Percentiles rank a stretch among this genome's conserved stretches.
phyloP scores from a whole-genome alignment of 1,140 invertebrate species.

The Capitella teleta region DNA sequence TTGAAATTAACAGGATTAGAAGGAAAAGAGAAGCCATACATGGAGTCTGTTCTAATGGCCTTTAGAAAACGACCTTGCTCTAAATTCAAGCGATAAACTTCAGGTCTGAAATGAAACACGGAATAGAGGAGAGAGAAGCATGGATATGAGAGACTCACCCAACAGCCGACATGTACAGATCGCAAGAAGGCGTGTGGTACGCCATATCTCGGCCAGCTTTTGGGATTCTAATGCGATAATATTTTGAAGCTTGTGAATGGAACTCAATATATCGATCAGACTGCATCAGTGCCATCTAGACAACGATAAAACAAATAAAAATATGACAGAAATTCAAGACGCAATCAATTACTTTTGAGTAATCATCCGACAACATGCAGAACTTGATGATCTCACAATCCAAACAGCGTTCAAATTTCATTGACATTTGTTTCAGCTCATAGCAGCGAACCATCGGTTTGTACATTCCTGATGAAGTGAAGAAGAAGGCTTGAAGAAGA shows the following conservation, averaged over 20 bases:
- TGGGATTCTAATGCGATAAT: constrained; percentile 83
- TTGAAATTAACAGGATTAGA: no score
- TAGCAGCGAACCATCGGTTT: constrained; percentile 93
- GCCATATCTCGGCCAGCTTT: constrained; percentile 89
- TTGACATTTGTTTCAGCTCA: constrained; percentile 87
- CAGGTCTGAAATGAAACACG: constrained; percentile 49
- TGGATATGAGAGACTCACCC: constrained; percentile 46
- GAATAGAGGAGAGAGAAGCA: background rate
- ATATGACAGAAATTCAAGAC: background rate
- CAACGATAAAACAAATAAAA: constrained; percentile 6
- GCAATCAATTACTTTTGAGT: background rate
- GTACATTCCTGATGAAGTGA: constrained; percentile 63
- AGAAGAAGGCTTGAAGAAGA: constrained; percentile 9
- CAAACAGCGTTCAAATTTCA: constrained; percentile 97
- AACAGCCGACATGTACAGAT: constrained; percentile 81
- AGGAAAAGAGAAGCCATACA: no score
- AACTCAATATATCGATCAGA: constrained; percentile 79
- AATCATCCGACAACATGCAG: constrained; percentile 45
- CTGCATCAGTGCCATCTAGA: constrained; percentile 50
- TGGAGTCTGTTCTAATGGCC: constrained; percentile 62
- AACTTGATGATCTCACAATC: constrained; percentile 74
- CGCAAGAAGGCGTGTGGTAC: constrained; percentile 80
- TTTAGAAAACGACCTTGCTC: constrained; percentile 88
- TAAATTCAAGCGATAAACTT: constrained; percentile 90
- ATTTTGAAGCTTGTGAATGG: constrained; percentile 81